phyloP scores from a whole-genome alignment of 2,888 invertebrate species.

The Boloria euphrosyne region DNA sequence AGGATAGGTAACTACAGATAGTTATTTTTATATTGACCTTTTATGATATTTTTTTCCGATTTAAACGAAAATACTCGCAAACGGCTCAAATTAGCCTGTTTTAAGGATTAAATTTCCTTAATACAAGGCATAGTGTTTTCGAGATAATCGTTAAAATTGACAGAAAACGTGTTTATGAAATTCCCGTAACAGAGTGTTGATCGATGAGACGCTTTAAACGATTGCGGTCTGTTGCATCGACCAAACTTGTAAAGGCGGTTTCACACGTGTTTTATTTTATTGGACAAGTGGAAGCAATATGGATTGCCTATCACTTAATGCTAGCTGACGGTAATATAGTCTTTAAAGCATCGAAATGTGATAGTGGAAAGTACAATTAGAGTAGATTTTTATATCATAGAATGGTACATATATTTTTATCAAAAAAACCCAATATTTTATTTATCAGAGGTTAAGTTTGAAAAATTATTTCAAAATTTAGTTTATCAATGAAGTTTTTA shows the following conservation, averaged over 20 bases:
- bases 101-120: too few species aligned
- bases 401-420: neutral
- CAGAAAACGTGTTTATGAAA: neutral
- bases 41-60: neutral
- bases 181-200: neutral
- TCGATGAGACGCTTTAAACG: neutral
- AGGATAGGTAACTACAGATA: constrained; percentile 6
- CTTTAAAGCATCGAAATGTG: constrained; percentile 12
- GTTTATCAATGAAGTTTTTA: too few species aligned
- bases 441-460: too few species aligned
- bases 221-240: neutral
- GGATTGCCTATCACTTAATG: neutral
- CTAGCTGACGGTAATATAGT: neutral
- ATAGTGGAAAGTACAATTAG: constrained; percentile 20
- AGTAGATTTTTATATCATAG: constrained; percentile 7
- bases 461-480: too few species aligned
- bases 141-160: neutral
- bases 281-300: neutral
- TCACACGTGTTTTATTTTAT: neutral
- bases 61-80: too few species aligned
- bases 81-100: too few species aligned
- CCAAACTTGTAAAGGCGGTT: neutral
- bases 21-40: neutral
- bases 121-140: too few species aligned
- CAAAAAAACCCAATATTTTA: too few species aligned